phyloP scores from a whole-genome alignment of 2,113 vertebrate species.

The chimpanzee (Pan troglodytes) region NHGRI_mPanTro3-v2.1_pri NC_086015.1:39668001-39668500 shows the following conservation, averaged over 20 bases:
- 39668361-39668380: neutral
- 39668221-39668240: neutral
- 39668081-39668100: constrained; percentile 31
- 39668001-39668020: constrained; percentile 18
- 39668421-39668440: neutral
- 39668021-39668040: neutral
- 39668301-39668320: neutral
- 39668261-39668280: neutral
- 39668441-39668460: neutral
- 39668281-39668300: neutral
- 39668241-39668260: neutral
- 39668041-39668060: constrained; percentile 5
- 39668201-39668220: neutral
- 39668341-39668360: neutral
- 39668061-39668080: constrained; percentile 29
- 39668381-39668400: neutral
- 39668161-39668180: neutral
- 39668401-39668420: neutral
- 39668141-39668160: neutral
- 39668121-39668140: constrained; percentile 20
- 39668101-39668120: neutral
- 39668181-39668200: neutral
- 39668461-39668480: neutral
- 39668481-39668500: neutral
- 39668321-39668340: neutral